Evolutionary conservation across 1,140 invertebrate species (phyloP), one percentile per base, ranked within the genome.

Genomic region (Dreissena polymorpha): DNA sequence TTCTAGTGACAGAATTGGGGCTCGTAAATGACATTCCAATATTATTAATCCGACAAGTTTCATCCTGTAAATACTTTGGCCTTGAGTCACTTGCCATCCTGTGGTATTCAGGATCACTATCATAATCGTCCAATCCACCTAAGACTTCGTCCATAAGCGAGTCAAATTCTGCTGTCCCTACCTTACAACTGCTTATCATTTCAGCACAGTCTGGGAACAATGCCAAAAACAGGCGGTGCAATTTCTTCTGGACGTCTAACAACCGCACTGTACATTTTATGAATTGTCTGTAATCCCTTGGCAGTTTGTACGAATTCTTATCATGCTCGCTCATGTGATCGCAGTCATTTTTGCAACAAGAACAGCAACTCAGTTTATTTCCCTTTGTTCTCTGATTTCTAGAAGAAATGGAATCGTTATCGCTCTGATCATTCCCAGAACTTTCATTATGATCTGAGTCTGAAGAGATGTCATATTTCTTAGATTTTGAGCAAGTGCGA

Each of bases 131-230:
- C 50, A 74, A 67, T 53, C 70, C 60, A 67, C 10, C 16, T 10
- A 82, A 27, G 0, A 82, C 71, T 51, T 82, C 79, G 68, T 82
- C 71, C 63, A 82, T 82, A 16, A 82, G 60, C 6, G 63, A 60
- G 10, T 73, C 79, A 82, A 82, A 82, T 16, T 82, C 79, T 16
- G 73, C 79, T n/a, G 79, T 82, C 12, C 79, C 79, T 63, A 68
- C 63, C 27, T 74, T 82, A 25, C 69, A 82, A 14, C 27, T 39
- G 14, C 25, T 67, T 3, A 82, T 74, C 14, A 82, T 68, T 25
- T 82, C 79, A 65, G 71, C 70, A 82, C 79, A 82, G 21, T 82
- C 79, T 53, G 79, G 79, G 50, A 82, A 82, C 21, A 82, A 57
- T 21, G 79, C 74, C 21, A 82, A 50, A 64, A 82, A 82, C 50